Base-by-base conservation (phyloP, 2,797 vertebrate species). In the Gambelia wislizenii region DNA sequence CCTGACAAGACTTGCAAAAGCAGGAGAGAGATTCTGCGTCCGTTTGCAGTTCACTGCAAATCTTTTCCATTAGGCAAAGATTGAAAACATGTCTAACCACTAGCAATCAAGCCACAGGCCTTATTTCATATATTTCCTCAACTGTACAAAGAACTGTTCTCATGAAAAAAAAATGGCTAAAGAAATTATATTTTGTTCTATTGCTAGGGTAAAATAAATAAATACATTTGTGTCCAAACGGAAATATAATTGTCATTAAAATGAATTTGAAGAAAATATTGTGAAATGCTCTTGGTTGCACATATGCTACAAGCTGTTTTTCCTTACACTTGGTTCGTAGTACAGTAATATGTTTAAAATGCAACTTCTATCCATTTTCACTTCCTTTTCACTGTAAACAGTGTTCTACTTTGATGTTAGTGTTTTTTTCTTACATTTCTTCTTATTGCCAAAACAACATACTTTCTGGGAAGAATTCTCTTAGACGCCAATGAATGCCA, bases 141-240 rank as follows among this genome's bases (percentile, higher is more conserved):
- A 98, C 97, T 99, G 98, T 99, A 98, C 98, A 99, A 97, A 98
- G 97, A 98, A 98, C 97, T 98, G 97, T 99, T 98, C 98, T 98
- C 97, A 97, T 98, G 97, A 98, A 97, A 98, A 96, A 98, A 98
- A 98, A 98, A 98, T 97, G 98, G 98, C 98, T 97, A 98, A 98
- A 99, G 98, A 97, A 99, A 99, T 98, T 98, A 98, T 99, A 99
- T 99, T 99, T 99, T 99, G 98, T 99, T 99, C 98, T 99, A 99
- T 99, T 99, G 98, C 98, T 98, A 98, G 98, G 98, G 98, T 99
- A 98, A 98, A 98, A 89, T 79, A 85, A 89, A 89, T 98, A 96
- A 98, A 97, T 97, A 97, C 97, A 92, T 97, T 97, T 97, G 97
- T 98, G 97, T 98, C 97, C 98, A 98, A 89, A 97, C 95, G 95